Evolutionary conservation across 2,797 vertebrate species (phyloP), one percentile per base, ranked within the genome.

Genomic region (Hippoglossus hippoglossus): DNA sequence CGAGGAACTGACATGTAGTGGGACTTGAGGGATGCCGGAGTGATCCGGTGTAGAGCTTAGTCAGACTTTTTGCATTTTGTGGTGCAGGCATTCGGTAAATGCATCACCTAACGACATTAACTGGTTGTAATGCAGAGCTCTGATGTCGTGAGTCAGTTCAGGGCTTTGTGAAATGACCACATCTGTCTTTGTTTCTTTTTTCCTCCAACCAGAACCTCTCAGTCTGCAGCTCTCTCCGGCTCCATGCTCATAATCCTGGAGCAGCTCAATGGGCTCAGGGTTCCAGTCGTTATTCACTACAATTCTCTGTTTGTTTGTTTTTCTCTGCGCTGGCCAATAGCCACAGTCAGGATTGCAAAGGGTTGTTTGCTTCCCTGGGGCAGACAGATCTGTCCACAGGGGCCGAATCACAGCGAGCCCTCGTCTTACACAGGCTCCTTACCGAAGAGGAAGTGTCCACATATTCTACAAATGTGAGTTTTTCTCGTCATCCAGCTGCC

Each of bases 211-310:
- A 72, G 68, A 39, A 44, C 77, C 71, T 57, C 65, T 63, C 54
- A 63, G 66, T 76, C 63, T 79, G 52, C 41, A 57, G 63, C 61
- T 55, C 41, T 59, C 71, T 70, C 63, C 83, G 87, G 80, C 68
- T 89, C 86, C 79, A 71, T 66, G 73, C 75, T 63, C 51, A 75
- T 86, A 85, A 88, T 87, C 85, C 81, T 55, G 58, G 26, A 82
- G 71, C 72, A 71, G 77, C 74, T 86, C 80, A 87, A 78, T 85
- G 80, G 78, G 50, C 59, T 78, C 47, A 28, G 70, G 77, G 57
- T 77, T 74, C 66, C 56, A 59, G 52, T 77, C 72, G 84, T 91
- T 89, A 90, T 84, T 92, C 84, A 87, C 85, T 87, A 77, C 80
- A 74, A 59, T 80, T 86, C 67, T 44, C 31, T 34, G 31, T 34